Base-by-base conservation (phyloP, 2,888 invertebrate genomes). In the Metacarcinus magister region DNA sequence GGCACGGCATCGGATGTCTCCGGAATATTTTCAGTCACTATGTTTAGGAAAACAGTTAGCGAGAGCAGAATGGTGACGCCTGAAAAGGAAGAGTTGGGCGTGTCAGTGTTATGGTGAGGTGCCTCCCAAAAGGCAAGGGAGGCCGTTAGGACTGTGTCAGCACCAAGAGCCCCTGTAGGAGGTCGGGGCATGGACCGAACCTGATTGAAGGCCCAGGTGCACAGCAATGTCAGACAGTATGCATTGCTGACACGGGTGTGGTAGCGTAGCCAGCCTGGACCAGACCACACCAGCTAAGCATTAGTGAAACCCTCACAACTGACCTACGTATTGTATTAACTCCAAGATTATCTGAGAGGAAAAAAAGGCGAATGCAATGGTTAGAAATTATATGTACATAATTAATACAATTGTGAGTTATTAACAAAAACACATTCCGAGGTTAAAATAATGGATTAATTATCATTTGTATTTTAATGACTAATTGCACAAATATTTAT, bases 1-100 rank as follows among this genome's bases (percentile, higher is more conserved):
- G 99, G 99, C 98, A 99, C 99, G 98, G 99, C 99, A 98, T 99
- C 99, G 98, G 99, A 99, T 98, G 99, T 99, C 98, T 99, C 99
- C 98, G 99, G 99, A 98, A 99, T 99, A 98, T 99, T 99, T 98
- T 99, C 99, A 97, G 99, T 99, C 98, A 99, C 99, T 98, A 99
- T 99, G 98, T 99, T 99, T 98, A 99, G 99, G 98, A 99, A 99
- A 98, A 99, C 99, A 98, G 99, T 99, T 98, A 99, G 99, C 98
- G 99, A 99, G 98, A 99, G 99, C 98, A 99, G 99, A 98, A 99
- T 99, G 98, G 99, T 99, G 98, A 99, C 99, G 60, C 96, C 96
- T 96, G 96, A 96, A 96, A 96, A 92, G 94, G 94, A 96, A 94
- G 89, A 94, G 94, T 94, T 95, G 94, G 75, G 46, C 89, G 91